Percentiles rank a stretch among this genome's conserved stretches.
Evolutionary conservation across 2,797 vertebrate genomes (phyloP).

Genomic region (Cossypha caffra): DNA sequence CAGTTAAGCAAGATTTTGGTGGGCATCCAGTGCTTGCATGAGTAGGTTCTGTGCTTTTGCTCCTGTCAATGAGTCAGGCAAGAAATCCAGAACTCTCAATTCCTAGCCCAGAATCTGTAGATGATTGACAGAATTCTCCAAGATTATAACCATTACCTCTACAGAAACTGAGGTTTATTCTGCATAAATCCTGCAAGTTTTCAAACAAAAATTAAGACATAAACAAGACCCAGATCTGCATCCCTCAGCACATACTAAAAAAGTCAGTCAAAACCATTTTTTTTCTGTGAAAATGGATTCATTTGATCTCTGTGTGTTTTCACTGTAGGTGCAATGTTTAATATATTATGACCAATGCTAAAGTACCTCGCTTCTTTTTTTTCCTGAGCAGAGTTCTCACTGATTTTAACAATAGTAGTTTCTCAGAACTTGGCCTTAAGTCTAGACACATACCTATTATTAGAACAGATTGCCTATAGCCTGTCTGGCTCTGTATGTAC

Average conservation of each 20-base stretch:
- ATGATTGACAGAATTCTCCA: background rate
- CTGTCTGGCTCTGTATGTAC: background rate
- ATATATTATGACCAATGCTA: background rate
- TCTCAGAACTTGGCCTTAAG: background rate
- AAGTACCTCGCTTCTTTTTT: background rate
- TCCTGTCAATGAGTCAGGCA: background rate
- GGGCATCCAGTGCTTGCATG: accelerated
- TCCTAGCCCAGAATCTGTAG: background rate
- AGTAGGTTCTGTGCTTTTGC: background rate
- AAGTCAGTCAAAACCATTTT: accelerated
- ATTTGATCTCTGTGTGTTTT: background rate
- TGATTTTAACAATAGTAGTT: background rate
- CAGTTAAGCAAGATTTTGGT: background rate
- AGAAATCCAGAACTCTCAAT: background rate
- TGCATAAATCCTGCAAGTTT: background rate
- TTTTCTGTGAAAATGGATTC: background rate
- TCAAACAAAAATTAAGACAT: background rate
- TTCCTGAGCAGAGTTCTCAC: background rate
- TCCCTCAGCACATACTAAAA: background rate
- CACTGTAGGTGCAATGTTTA: background rate
- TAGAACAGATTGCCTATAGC: background rate
- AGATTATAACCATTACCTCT: background rate
- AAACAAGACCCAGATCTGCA: background rate
- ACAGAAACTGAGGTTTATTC: background rate
- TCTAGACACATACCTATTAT: slow-evolving; percentile 29